Base-by-base conservation (phyloP, 2,113 vertebrate genomes). In the Leptobrachium ailaonicum region DNA sequence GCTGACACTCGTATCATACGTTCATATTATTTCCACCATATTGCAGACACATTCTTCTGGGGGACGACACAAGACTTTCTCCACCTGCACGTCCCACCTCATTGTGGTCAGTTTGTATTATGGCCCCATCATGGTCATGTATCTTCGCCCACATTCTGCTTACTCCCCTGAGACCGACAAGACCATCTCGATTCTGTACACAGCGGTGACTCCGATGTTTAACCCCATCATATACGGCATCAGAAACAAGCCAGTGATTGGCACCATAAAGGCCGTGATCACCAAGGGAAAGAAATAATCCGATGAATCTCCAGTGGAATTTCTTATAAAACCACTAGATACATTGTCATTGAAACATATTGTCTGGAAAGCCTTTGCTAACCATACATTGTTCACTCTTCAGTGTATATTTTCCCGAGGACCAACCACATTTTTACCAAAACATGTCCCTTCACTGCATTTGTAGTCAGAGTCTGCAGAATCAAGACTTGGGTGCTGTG, bases 11-110 rank as follows among this genome's bases (percentile, higher is more conserved):
- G 12, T 53, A 4, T 66, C 71, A 58, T 79, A 79, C 10, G 13
- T 79, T 8, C 71, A 66, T 73, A 79, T 79, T 14, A 73, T 79
- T 53, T 73, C 4, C 14, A 41, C 77, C 41, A 63, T 79, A 11
- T 0, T 79, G 6, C 53, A 9, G 40, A 73, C 11, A 20, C 75
- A 0, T 82, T 73, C n/a, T 75, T 82, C 12, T 40, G 85, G 85
- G 8, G 87, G 91, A 7, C 82, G 87, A 50, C 77, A 85, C 67
- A 91, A 91, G 10, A 88, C 86, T 1, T 91, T 93, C 83, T 92
- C 91, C 12, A 92, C 91, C 41, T 93, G 89, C 47, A 82, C 80
- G 3, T 86, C 86, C 41, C 86, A 86, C 8, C 76, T 86, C 58
- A 75, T 68, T 2, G 82, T 86, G 8, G 85, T 88, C 40, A 41